These are phyloP conservation scores for Ypsolopha sequella DNA, from an alignment of 2,888 invertebrate species.

Conservation along the genomic window DNA sequence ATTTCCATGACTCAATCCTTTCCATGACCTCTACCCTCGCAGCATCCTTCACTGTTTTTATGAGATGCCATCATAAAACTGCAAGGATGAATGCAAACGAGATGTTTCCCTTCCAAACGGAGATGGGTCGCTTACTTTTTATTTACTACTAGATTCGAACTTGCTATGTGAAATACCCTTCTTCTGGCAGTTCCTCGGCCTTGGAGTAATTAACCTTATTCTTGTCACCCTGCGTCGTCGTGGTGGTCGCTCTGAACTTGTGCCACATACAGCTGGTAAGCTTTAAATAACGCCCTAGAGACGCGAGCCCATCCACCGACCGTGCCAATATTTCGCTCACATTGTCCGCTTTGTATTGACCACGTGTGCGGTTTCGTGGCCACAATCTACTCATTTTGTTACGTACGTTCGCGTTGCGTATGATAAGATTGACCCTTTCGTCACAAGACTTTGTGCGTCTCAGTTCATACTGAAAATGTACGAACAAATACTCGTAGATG, in stretches of 20 bases:
- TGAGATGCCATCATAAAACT: no score
- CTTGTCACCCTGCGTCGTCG: slow-evolving; percentile 32
- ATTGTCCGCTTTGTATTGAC: slow-evolving; percentile 27
- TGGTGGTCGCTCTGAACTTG: slow-evolving; percentile 56
- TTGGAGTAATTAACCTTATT: slow-evolving; percentile 63
- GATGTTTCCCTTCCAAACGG: background rate
- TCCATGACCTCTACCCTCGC: no score
- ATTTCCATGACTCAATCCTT: no score
- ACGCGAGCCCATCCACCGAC: slow-evolving; percentile 22
- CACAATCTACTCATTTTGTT: no score
- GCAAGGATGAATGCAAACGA: no score
- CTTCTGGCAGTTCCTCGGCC: slow-evolving; percentile 39
- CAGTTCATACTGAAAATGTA: no score
- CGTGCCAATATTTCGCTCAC: slow-evolving; percentile 55
- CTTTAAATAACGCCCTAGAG: slow-evolving; percentile 52
- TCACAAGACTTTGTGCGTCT: no score
- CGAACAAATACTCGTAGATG: no score
- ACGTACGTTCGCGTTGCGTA: no score
- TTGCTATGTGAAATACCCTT: background rate
- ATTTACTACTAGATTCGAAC: background rate
- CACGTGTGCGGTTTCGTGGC: slow-evolving; percentile 30
- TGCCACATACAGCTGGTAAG: slow-evolving; percentile 47
- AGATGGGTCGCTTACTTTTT: background rate
- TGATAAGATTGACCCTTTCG: no score
- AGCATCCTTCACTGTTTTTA: no score